Evolutionary conservation across 2,797 vertebrate genomes (phyloP), one percentile per base, ranked within the genome.

Genomic region (Protonibea diacanthus): DNA sequence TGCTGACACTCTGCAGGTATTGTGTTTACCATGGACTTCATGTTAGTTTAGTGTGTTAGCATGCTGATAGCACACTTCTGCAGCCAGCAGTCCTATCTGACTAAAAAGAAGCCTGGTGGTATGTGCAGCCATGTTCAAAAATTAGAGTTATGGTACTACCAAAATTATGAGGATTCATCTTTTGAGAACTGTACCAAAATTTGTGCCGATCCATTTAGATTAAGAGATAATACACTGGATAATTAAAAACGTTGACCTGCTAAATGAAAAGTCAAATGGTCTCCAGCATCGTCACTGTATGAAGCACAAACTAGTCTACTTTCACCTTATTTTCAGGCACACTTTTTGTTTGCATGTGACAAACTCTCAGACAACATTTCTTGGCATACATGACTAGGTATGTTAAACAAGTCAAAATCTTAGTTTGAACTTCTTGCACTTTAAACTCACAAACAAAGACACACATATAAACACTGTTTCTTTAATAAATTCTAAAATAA

Each of bases 401-500:
- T 1, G 6, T 29, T 29, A 29, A 29, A 29, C 29, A 27, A 27
- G 27, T 27, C 27, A 27, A 27, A 27, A 27, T 27, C 27, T 27
- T 27, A 4, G 27, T 27, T 27, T 27, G 27, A 27, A 27, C 27
- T 27, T 27, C 27, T n/a, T 27, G 25, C 40, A 29, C 18, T 57
- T 69, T 13, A 45, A n/a, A 13, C n/a, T n/a, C n/a, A 44, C 6
- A 38, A 14, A 49, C 2, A 45, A 17, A 3, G 2, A 71, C 1
- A 48, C 25, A 21, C 8, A 64, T 10, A 51, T 21, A 51, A 11
- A 51, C 18, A 21, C 20, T 18, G 25, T 20, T 49, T 29, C 2
- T 25, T 23, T 13, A 40, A 38, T 65, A 9, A 74, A 66, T 27
- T 4, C 44, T 74, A 48, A 58, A 66, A 40, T 29, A 51, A 48